Conservation (phyloP, 1,140 invertebrate genomes). For the Drosophila sturtevanti region DNA sequence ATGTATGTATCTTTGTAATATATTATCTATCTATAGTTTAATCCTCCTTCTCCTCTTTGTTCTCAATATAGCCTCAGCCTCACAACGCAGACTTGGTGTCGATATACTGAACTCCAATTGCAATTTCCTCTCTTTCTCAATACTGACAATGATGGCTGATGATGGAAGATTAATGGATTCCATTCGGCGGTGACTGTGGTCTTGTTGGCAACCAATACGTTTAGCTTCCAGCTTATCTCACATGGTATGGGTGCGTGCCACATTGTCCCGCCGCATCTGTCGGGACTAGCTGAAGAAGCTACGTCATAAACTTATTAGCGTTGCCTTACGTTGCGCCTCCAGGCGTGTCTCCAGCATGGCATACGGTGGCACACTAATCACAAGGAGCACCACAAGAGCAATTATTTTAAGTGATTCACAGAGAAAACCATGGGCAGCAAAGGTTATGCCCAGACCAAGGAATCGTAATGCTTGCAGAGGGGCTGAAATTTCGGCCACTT, state of each 20-base stretch:
- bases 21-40: background rate
- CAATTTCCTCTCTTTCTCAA: slow-evolving; percentile 8
- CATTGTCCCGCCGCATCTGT: slow-evolving; percentile 55
- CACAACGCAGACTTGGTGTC: slow-evolving; percentile 1
- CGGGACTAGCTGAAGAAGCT: slow-evolving; percentile 81
- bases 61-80: slow-evolving; percentile 9
- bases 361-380: slow-evolving; percentile 82
- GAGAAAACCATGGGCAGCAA: slow-evolving; percentile 77
- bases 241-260: slow-evolving; percentile 77
- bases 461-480: slow-evolving; percentile 72
- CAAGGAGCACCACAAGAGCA: slow-evolving; percentile 79
- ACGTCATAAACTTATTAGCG: slow-evolving; percentile 80
- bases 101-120: background rate
- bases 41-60: background rate
- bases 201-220: background rate
- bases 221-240: slow-evolving; percentile 36
- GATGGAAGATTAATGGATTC: background rate
- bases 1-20: no score
- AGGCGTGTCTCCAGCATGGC: slow-evolving; percentile 82
- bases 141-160: slow-evolving; percentile 3
- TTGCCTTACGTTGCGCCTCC: slow-evolving; percentile 80
- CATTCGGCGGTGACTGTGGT: slow-evolving; percentile 1
- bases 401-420: slow-evolving; percentile 81
- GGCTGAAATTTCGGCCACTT: slow-evolving; percentile 66
- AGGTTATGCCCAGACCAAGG: slow-evolving; percentile 74